Conservation (phyloP, 2,113 vertebrate species). For the Ochotona curzoniae region DNA sequence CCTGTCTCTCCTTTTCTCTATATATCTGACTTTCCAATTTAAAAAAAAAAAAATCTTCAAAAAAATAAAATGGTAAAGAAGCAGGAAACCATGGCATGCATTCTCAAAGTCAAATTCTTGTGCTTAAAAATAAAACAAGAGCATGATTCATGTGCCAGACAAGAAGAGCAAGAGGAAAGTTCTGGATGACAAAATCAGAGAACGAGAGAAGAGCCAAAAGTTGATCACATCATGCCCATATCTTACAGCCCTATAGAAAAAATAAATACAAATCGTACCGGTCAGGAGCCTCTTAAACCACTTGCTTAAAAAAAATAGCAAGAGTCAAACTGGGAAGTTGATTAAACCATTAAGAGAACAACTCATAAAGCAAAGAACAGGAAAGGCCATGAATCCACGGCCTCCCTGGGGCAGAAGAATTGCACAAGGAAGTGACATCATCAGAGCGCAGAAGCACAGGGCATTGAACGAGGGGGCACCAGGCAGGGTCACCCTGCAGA, state of each 20-base stretch:
- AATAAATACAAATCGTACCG: neutral
- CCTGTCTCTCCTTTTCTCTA: too few relatives aligned
- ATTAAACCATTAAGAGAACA: constrained; percentile 14
- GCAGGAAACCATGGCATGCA: too few relatives aligned
- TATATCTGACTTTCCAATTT: too few relatives aligned
- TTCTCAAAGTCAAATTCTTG: too few relatives aligned
- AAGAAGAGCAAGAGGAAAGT: neutral
- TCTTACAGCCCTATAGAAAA: neutral
- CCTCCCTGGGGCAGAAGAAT: neutral
- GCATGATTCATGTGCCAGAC: neutral
- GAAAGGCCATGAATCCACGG: neutral
- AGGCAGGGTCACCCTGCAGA: rapidly evolving
- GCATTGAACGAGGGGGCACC: neutral
- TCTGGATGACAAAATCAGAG: neutral
- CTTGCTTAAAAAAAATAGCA: neutral
- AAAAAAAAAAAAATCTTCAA: too few relatives aligned
- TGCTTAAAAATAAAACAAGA: neutral
- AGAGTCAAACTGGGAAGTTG: neutral
- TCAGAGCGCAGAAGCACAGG: neutral
- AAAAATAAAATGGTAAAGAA: too few relatives aligned
- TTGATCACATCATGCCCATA: neutral
- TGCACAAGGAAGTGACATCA: neutral
- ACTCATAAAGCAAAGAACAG: neutral
- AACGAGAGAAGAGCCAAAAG: neutral
- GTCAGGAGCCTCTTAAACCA: neutral